Percentiles rank a stretch among this genome's conserved stretches.
Conservation (phyloP, 2,113 vertebrate species). For the Cricetomys ansorgei region DNA sequence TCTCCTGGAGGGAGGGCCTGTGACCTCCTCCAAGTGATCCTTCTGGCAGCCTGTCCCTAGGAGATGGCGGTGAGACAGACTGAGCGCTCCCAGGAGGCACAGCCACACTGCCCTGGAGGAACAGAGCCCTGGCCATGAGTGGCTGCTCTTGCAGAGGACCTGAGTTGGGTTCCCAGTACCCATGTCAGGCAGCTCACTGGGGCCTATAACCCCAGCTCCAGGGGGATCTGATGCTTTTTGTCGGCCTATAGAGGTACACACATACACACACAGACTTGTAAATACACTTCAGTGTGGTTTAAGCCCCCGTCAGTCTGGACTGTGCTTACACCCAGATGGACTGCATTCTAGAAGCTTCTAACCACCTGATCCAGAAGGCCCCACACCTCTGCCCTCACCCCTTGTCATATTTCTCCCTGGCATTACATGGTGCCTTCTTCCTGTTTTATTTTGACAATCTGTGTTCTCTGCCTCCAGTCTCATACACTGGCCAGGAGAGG, state of each 20-base stretch:
- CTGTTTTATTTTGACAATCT: not conserved
- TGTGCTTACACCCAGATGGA: not conserved
- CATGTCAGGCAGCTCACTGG: not conserved
- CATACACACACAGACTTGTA: not conserved
- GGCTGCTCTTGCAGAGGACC: not conserved
- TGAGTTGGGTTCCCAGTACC: not conserved
- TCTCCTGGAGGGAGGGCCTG: not conserved
- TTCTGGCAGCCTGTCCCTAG: rapidly evolving
- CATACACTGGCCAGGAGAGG: not conserved
- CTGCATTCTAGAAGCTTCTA: not conserved
- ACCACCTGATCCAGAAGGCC: not conserved
- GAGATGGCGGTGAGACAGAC: rapidly evolving
- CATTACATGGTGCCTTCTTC: not conserved
- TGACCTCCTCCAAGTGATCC: not conserved
- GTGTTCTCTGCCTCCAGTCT: not conserved
- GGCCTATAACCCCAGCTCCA: not conserved
- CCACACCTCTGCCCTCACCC: too few relatives aligned
- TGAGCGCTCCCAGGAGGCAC: not conserved
- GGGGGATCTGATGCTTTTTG: not conserved
- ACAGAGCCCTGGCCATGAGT: not conserved
- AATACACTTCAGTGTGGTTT: not conserved
- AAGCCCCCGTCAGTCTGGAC: not conserved
- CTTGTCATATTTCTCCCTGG: not conserved
- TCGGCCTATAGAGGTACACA: too few relatives aligned
- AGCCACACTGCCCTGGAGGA: not conserved